Evolutionary conservation across 2,113 vertebrate genomes (phyloP).

Genomic region (Rhynchomys soricoides): DNA sequence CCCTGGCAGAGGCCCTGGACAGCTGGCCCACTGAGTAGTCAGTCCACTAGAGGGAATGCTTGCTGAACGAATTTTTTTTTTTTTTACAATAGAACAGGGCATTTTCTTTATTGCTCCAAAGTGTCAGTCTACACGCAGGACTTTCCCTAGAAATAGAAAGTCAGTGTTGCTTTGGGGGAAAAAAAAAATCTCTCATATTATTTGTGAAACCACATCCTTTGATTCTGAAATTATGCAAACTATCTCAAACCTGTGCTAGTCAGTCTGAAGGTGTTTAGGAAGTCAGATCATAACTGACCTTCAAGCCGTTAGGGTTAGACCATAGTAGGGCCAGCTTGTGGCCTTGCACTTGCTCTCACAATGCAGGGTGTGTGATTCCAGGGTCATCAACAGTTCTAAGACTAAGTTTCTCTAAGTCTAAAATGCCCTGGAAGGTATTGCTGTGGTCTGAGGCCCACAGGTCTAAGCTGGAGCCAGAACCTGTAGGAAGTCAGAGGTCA

Average conservation of each 20-base stretch:
- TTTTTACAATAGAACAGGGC: neutral
- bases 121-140: neutral
- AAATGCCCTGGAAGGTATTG: neutral
- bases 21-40: neutral
- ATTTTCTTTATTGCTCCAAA: neutral
- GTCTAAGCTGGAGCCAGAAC: neutral
- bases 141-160: conserved; percentile 10
- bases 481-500: neutral
- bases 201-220: neutral
- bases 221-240: conserved; percentile 1
- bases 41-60: neutral
- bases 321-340: neutral
- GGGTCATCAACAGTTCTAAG: neutral
- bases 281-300: neutral
- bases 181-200: neutral
- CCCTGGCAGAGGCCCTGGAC: neutral
- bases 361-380: neutral
- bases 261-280: neutral
- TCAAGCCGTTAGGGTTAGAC: neutral
- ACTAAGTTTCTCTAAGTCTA: neutral
- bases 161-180: neutral
- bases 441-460: neutral
- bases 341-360: neutral
- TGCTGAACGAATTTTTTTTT: neutral
- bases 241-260: neutral